These are phyloP conservation scores for Silvanus unidentatus DNA, from an alignment of 2,888 invertebrate genomes.

Conservation along the genomic window DNA sequence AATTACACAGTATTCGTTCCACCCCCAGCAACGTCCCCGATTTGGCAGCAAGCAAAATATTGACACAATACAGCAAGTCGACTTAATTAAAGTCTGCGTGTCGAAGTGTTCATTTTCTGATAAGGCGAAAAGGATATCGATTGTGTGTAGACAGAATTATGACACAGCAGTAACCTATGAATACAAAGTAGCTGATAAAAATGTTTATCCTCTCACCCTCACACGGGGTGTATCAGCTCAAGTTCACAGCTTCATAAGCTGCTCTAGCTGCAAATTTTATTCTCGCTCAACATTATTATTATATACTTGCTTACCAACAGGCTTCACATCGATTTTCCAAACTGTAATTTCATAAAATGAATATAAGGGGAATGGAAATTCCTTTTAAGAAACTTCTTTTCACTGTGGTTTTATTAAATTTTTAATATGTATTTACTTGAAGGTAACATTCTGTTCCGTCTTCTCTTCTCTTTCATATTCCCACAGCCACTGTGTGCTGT, in stretches of 20 bases:
- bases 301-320: constrained; percentile 28
- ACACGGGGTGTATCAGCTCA: constrained; percentile 24
- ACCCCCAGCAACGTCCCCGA: constrained; percentile 6
- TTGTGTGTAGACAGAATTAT: constrained; percentile 45
- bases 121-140: constrained; percentile 36
- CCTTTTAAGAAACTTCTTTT: background rate
- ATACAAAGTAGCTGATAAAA: constrained; percentile 48
- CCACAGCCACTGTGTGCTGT: too few relatives aligned
- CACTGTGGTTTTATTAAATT: constrained; percentile 7
- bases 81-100: constrained; percentile 37
- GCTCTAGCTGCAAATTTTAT: constrained; percentile 37
- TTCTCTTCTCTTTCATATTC: constrained; percentile 1
- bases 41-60: constrained; percentile 22
- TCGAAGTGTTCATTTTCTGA: constrained; percentile 43
- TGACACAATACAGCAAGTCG: constrained; percentile 25
- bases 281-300: constrained; percentile 32
- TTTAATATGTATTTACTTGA: constrained; percentile 6
- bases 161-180: constrained; percentile 45
- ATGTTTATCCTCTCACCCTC: constrained; percentile 41
- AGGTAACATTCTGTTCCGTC: background rate
- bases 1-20: constrained; percentile 37
- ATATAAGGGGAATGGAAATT: constrained; percentile 4
- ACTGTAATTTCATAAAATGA: constrained; percentile 24
- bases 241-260: constrained; percentile 36
- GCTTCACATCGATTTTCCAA: constrained; percentile 29